Percentiles rank a stretch among this genome's conserved stretches.
Evolutionary conservation across 2,888 invertebrate genomes (phyloP).

Genomic region (Nomada ferruginata): DNA sequence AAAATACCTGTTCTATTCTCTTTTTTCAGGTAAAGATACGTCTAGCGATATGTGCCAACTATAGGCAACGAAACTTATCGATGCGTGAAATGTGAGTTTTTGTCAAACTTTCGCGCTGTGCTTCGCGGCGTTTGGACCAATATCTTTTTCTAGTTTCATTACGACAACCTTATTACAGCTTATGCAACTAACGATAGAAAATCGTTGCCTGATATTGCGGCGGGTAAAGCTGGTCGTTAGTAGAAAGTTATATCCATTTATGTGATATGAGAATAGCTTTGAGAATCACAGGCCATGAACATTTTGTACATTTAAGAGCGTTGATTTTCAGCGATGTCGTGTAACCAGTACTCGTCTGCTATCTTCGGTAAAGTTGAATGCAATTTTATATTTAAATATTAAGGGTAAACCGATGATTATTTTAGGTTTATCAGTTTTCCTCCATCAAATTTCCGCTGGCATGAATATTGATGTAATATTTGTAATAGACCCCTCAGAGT

Average conservation of each 20-base stretch:
- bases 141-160: constrained; percentile 62
- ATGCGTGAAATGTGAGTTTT: constrained; percentile 66
- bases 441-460: too few relatives aligned
- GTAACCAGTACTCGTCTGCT: neutral
- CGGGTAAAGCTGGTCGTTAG: constrained; percentile 46
- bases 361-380: neutral
- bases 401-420: neutral
- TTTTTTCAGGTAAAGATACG: constrained; percentile 21
- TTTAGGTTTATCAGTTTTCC: too few relatives aligned
- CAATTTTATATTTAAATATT: neutral
- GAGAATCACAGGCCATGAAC: constrained; percentile 15
- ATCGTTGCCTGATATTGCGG: constrained; percentile 52
- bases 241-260: constrained; percentile 62
- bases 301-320: constrained; percentile 1
- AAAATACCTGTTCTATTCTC: neutral
- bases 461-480: too few relatives aligned
- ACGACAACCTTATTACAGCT: constrained; percentile 67
- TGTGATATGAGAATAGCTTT: constrained; percentile 48
- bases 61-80: constrained; percentile 59
- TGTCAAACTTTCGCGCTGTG: constrained; percentile 57
- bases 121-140: constrained; percentile 54
- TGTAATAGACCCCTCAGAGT: too few relatives aligned
- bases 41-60: constrained; percentile 53
- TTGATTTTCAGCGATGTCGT: neutral
- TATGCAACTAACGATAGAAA: constrained; percentile 64